phyloP scores from a whole-genome alignment of 2,797 vertebrate species.

The Sebastes glaucus region DNA sequence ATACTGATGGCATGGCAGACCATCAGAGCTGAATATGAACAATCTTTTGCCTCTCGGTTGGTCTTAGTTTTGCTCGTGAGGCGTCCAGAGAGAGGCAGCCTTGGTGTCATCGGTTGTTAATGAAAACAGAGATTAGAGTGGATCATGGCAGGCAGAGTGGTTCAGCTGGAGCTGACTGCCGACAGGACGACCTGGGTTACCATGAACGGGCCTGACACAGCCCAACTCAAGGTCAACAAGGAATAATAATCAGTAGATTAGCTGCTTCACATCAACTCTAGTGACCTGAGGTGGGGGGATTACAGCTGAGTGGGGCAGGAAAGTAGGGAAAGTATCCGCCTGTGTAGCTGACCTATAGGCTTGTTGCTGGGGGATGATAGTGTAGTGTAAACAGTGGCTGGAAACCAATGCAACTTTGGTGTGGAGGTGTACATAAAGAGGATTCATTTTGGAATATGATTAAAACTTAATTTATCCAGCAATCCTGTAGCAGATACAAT shows the following conservation, averaged over 20 bases:
- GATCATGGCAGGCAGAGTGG: constrained; percentile 45
- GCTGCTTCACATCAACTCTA: constrained; percentile 39
- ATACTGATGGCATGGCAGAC: not conserved
- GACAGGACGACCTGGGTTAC: constrained; percentile 53
- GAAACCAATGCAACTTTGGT: not conserved
- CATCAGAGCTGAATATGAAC: not conserved
- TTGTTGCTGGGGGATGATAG: not conserved
- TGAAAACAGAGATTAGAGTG: constrained; percentile 76
- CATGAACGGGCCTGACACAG: constrained; percentile 33
- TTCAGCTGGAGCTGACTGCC: constrained; percentile 39
- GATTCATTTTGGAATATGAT: not conserved
- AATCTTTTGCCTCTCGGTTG: not conserved
- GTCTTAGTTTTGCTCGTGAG: constrained; percentile 17
- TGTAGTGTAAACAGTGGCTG: not conserved
- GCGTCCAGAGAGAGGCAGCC: not conserved
- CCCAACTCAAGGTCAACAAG: constrained; percentile 66
- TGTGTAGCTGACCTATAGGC: not conserved
- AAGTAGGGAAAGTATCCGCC: constrained; percentile 9
- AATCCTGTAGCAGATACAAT: not conserved
- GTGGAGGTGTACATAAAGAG: not conserved
- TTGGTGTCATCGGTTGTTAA: constrained; percentile 51
- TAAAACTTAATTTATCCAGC: not conserved
- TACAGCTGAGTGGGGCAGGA: constrained; percentile 20
- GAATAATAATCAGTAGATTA: constrained; percentile 65
- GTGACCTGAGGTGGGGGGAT: not conserved